Conservation (phyloP, 1,140 invertebrate species). For the Adelges cooleyi region DNA sequence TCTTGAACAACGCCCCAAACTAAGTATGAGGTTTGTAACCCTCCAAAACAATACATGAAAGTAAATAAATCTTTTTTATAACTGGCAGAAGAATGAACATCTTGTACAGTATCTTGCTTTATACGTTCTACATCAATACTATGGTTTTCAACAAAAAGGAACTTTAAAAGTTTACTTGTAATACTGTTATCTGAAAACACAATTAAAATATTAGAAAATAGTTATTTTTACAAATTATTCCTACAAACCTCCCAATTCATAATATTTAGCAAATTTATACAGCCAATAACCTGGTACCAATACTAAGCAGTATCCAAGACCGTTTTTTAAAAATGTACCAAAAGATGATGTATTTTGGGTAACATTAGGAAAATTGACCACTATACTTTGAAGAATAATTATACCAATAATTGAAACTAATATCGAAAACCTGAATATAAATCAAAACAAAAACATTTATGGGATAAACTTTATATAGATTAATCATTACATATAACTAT, state of each 20-base stretch:
- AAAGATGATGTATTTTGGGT: conserved; percentile 6
- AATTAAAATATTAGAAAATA: not conserved
- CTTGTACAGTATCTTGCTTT: no score
- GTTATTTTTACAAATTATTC: not conserved
- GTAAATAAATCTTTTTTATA: conserved; percentile 11
- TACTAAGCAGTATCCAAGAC: conserved; percentile 17
- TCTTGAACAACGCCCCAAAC: conserved; percentile 87
- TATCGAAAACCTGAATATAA: conserved; percentile 13
- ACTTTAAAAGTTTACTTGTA: not conserved
- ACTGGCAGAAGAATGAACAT: not conserved
- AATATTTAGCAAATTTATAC: not conserved
- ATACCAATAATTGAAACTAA: conserved; percentile 11
- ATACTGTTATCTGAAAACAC: not conserved
- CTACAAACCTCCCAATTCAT: conserved; percentile 15
- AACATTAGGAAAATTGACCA: not conserved
- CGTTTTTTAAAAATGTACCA: not conserved
- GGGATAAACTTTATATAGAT: no score
- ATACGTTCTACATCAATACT: not conserved
- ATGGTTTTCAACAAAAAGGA: not conserved
- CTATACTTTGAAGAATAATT: not conserved
- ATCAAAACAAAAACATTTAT: not conserved
- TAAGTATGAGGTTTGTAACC: conserved; percentile 16
- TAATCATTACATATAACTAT: no score
- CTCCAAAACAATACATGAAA: conserved; percentile 14
- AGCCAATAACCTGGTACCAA: conserved; percentile 15